Base-by-base conservation (phyloP, 2,888 invertebrate species). In the Zonitis immaculata region DNA sequence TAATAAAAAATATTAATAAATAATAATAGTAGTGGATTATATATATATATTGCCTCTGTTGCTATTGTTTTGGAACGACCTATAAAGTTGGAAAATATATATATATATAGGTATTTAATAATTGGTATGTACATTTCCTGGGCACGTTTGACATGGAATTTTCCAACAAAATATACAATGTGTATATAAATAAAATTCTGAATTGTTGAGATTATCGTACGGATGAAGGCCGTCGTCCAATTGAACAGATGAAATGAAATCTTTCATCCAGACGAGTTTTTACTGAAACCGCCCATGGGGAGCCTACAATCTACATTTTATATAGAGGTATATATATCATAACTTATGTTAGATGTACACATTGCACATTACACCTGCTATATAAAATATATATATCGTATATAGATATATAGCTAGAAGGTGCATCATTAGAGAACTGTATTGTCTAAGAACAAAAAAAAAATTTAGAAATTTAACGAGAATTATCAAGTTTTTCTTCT, bases 391-490 rank as follows among this genome's bases (percentile, higher is more conserved):
- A n/a, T n/a, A n/a, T n/a, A n/a, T n/a, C n/a, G n/a, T n/a, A n/a
- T n/a, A n/a, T n/a, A n/a, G n/a, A n/a, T n/a, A n/a, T n/a, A 54
- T 49, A 50, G 54, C 58, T 59, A 55, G 48, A 51, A 59, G 56
- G 58, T 51, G 57, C 57, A 57, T 57, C 56, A 61, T 58, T 58
- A 59, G 56, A 58, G 50, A 54, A 54, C 57, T 52, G 58, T 60
- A 60, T 58, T 60, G 58, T 54, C 55, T 52, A 45, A 54, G 57
- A 26, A 7, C 26, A 8, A 26, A 6, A 22, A 22, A 22, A 22
- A 22, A 22, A n/a, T n/a, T n/a, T n/a, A n/a, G n/a, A n/a, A n/a
- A n/a, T n/a, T n/a, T n/a, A n/a, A n/a, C n/a, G n/a, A n/a, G n/a
- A n/a, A n/a, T n/a, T n/a, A n/a, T n/a, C n/a, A n/a, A n/a, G n/a